Conservation (phyloP, 2,888 invertebrate genomes). For the Pantelozetes paolii region DNA sequence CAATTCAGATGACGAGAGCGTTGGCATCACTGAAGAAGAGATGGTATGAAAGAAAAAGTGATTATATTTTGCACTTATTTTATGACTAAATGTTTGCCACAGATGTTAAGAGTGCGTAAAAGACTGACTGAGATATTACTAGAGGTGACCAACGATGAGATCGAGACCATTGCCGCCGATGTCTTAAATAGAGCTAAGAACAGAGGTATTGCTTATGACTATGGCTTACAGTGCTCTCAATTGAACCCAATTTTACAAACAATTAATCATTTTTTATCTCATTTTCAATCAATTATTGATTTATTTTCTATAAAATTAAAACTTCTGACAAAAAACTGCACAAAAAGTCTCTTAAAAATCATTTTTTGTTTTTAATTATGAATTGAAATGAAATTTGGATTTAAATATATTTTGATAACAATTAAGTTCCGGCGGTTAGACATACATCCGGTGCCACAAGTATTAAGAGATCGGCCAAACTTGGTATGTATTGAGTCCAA, state of each 20-base stretch:
- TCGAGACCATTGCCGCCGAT: slow-evolving; percentile 75
- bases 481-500: slow-evolving; percentile 37
- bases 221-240: not conserved
- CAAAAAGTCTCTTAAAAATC: not conserved
- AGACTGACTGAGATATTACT: slow-evolving; percentile 88
- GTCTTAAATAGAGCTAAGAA: slow-evolving; percentile 74
- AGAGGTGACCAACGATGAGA: slow-evolving; percentile 87
- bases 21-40: slow-evolving; percentile 5
- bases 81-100: not conserved
- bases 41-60: not conserved
- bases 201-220: slow-evolving; percentile 58
- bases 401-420: slow-evolving; percentile 17
- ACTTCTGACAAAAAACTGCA: not conserved
- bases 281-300: not conserved
- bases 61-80: not conserved
- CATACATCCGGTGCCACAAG: not conserved
- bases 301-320: not conserved
- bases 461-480: slow-evolving; percentile 24
- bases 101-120: slow-evolving; percentile 57
- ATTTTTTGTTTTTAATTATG: not conserved
- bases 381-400: not conserved
- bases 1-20: slow-evolving; percentile 49
- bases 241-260: not conserved
- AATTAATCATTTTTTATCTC: not conserved
- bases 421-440: slow-evolving; percentile 39